Evolutionary conservation across 2,888 invertebrate species (phyloP).

Genomic region (Agriopis marginaria): DNA sequence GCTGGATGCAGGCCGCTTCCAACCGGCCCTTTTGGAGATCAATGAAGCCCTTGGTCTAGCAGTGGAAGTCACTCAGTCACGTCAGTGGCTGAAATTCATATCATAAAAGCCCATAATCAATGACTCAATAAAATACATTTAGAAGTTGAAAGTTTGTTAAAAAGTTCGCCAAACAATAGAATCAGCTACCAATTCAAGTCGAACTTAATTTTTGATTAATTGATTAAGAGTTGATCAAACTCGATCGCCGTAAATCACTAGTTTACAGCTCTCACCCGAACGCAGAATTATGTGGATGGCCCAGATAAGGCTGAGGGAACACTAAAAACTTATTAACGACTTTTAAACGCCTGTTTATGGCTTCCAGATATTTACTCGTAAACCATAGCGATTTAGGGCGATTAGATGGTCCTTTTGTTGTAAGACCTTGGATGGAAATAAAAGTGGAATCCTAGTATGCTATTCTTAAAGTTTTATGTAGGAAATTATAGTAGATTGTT

Average conservation of each 20-base stretch:
- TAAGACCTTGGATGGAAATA: slow-evolving; percentile 12
- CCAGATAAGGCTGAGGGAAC: slow-evolving; percentile 54
- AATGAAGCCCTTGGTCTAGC: no score
- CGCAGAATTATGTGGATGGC: slow-evolving; percentile 59
- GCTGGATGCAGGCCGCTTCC: no score
- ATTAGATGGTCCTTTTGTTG: slow-evolving; percentile 41
- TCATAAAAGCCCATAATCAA: no score
- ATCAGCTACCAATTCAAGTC: slow-evolving; percentile 14
- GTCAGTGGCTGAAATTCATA: no score
- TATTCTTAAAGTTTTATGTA: background rate
- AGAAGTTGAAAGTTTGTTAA: background rate
- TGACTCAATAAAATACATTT: background rate
- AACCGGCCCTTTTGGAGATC: no score
- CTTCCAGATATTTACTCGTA: slow-evolving; percentile 40
- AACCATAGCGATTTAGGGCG: slow-evolving; percentile 49
- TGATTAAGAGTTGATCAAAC: slow-evolving; percentile 17
- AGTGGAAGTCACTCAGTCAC: no score
- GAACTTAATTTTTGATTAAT: slow-evolving; percentile 10
- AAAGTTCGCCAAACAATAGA: slow-evolving; percentile 3
- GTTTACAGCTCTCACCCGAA: slow-evolving; percentile 53
- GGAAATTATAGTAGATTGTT: no score
- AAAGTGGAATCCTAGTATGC: slow-evolving; percentile 17
- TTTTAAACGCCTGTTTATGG: slow-evolving; percentile 58
- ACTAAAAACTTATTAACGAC: slow-evolving; percentile 64
- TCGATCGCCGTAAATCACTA: slow-evolving; percentile 39